Conservation (phyloP, 1,140 invertebrate species). For the Drosophila equinoxialis region DNA sequence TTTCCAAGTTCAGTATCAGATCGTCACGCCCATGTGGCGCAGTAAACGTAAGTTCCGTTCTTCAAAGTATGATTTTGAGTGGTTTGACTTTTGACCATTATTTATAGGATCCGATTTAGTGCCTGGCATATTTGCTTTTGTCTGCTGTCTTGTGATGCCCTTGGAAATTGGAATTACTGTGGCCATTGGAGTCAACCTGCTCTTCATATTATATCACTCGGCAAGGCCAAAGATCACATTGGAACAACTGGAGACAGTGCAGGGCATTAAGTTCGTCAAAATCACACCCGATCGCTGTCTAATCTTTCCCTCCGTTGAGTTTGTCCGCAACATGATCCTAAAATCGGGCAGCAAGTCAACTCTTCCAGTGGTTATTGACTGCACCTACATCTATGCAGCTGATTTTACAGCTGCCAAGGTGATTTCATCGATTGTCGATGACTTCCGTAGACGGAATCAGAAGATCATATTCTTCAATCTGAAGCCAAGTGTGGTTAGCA, state of each 20-base stretch:
- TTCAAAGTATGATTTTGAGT: too few species aligned
- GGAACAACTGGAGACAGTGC: slow-evolving; percentile 87
- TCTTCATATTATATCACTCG: slow-evolving; percentile 94
- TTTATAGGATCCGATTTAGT: slow-evolving; percentile 92
- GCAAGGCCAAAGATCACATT: slow-evolving; percentile 93
- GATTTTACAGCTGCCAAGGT: slow-evolving; percentile 92
- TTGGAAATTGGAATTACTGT: slow-evolving; percentile 95
- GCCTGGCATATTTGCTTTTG: slow-evolving; percentile 92
- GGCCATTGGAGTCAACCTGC: slow-evolving; percentile 92
- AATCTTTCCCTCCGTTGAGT: slow-evolving; percentile 95
- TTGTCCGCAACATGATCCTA: slow-evolving; percentile 90
- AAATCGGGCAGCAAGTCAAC: slow-evolving; percentile 88
- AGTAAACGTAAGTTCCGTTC: slow-evolving; percentile 86
- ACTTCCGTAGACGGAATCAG: slow-evolving; percentile 88
- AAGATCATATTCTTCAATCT: slow-evolving; percentile 91
- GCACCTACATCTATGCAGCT: slow-evolving; percentile 91
- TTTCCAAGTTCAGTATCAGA: slow-evolving; percentile 92
- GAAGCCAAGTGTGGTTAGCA: slow-evolving; percentile 90
- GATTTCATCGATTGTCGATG: slow-evolving; percentile 87
- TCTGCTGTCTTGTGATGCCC: slow-evolving; percentile 91
- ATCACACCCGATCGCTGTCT: slow-evolving; percentile 92
- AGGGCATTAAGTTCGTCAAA: slow-evolving; percentile 89
- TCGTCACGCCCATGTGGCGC: slow-evolving; percentile 90
- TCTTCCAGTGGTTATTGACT: slow-evolving; percentile 92
- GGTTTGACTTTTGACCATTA: slow-evolving; percentile 25